These are phyloP conservation scores for Drosophila hydei DNA, from an alignment of 1,140 invertebrate genomes.

Conservation along the genomic window DNA sequence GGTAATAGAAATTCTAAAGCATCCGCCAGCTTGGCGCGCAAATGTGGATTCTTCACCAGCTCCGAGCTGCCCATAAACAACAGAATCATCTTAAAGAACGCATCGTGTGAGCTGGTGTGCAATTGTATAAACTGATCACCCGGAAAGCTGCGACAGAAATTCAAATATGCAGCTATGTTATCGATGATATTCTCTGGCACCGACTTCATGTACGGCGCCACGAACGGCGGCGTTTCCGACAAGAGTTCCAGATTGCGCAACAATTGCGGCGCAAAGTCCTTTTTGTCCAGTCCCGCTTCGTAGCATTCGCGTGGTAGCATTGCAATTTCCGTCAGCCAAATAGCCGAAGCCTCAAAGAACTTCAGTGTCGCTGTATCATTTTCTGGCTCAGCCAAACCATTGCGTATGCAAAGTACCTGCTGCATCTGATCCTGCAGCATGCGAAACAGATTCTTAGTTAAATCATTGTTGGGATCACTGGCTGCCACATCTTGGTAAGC, in stretches of 20 bases:
- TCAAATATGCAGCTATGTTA: slow-evolving; percentile 92
- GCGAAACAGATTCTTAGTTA: slow-evolving; percentile 86
- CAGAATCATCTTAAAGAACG: slow-evolving; percentile 90
- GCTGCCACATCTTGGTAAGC: slow-evolving; percentile 87
- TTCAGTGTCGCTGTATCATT: slow-evolving; percentile 85
- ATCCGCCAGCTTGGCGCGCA: slow-evolving; percentile 95
- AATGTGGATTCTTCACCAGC: slow-evolving; percentile 95
- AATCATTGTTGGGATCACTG: slow-evolving; percentile 85
- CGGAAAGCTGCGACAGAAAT: slow-evolving; percentile 88
- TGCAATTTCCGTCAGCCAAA: slow-evolving; percentile 93
- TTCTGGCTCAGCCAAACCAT: slow-evolving; percentile 67
- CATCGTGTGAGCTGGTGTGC: slow-evolving; percentile 83
- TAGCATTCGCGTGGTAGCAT: slow-evolving; percentile 68
- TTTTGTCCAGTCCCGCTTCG: slow-evolving; percentile 49
- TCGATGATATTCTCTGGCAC: slow-evolving; percentile 96
- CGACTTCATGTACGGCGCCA: slow-evolving; percentile 84
- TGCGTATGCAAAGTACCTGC: slow-evolving; percentile 70
- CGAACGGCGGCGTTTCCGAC: slow-evolving; percentile 60
- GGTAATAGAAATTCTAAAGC: slow-evolving; percentile 93
- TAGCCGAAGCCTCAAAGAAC: slow-evolving; percentile 92
- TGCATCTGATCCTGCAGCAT: slow-evolving; percentile 87
- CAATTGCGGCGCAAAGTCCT: slow-evolving; percentile 71
- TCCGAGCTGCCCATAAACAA: slow-evolving; percentile 91
- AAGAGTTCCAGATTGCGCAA: slow-evolving; percentile 60
- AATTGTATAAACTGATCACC: slow-evolving; percentile 86